Evolutionary conservation across 2,888 invertebrate species (phyloP).

Genomic region (Ormyrus thymus): DNA sequence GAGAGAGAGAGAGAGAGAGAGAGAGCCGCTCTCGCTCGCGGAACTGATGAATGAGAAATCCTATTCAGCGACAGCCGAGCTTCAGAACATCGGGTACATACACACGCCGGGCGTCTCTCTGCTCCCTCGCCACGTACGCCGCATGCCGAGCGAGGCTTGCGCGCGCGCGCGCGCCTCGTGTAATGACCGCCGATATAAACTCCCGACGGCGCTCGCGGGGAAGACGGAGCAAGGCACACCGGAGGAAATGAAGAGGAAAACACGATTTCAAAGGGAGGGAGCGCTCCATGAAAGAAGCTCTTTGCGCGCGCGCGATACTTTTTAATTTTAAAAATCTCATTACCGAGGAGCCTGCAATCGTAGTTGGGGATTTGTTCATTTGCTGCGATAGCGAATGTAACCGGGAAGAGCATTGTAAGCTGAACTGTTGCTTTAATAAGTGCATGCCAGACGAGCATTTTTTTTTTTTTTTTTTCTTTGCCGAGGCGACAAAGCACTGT

Average conservation of each 20-base stretch:
- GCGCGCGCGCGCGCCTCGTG: background rate
- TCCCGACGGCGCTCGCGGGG: background rate
- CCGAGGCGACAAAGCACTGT: background rate
- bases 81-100: background rate
- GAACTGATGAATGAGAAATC: constrained; percentile 31
- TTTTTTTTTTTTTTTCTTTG: background rate
- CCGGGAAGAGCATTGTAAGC: constrained; percentile 15
- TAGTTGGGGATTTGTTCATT: constrained; percentile 29
- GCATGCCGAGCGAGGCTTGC: constrained; percentile 28
- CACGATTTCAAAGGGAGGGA: constrained; percentile 33
- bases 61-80: constrained; percentile 16
- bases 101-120: background rate
- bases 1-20: too few relatives aligned
- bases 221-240: background rate
- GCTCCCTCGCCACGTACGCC: background rate
- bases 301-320: constrained; percentile 4
- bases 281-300: background rate
- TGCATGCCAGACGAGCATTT: background rate
- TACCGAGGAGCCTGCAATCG: constrained; percentile 6
- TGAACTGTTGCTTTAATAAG: background rate
- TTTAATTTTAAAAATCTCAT: constrained; percentile 46
- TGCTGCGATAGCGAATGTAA: background rate
- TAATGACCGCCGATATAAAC: constrained; percentile 38
- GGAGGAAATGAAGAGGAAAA: constrained; percentile 31
- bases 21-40: too few relatives aligned